Evolutionary conservation across 2,797 vertebrate genomes (phyloP).

Genomic region (Sitta carolinensis): DNA sequence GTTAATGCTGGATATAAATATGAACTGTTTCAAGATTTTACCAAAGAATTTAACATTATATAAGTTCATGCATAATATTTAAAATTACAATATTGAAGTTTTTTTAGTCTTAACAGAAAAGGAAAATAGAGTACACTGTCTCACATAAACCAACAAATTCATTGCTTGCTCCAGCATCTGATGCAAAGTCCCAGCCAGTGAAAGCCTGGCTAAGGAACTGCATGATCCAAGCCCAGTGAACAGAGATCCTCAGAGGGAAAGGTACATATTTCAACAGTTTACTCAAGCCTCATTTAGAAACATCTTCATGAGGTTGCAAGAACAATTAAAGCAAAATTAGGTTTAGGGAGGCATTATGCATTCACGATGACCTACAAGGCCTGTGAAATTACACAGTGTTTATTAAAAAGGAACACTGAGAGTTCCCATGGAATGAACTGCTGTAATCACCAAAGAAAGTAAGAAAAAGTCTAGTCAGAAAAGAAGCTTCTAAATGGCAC

Average conservation of each 20-base stretch:
- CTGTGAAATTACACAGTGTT: background rate
- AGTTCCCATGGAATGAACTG: background rate
- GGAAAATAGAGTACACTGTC: background rate
- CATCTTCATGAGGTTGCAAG: background rate
- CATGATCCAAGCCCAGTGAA: background rate
- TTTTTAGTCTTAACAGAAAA: background rate
- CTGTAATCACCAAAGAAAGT: background rate
- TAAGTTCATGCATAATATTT: background rate
- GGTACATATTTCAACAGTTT: background rate
- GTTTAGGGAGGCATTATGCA: background rate
- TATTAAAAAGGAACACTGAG: background rate
- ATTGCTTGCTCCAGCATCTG: background rate
- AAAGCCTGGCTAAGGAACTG: background rate
- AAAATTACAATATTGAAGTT: background rate
- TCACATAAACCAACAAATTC: background rate
- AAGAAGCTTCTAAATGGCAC: background rate
- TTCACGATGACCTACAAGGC: background rate
- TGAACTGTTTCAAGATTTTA: background rate
- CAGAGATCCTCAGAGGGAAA: background rate
- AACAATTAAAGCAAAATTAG: background rate
- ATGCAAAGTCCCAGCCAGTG: background rate
- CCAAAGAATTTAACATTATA: background rate
- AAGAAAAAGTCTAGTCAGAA: background rate
- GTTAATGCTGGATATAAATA: background rate
- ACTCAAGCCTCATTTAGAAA: background rate